A percentile compares a stretch with the other conserved stretches of the same genome.
Evolutionary conservation across 2,888 invertebrate species (phyloP).

Genomic region (Terebella lapidaria): DNA sequence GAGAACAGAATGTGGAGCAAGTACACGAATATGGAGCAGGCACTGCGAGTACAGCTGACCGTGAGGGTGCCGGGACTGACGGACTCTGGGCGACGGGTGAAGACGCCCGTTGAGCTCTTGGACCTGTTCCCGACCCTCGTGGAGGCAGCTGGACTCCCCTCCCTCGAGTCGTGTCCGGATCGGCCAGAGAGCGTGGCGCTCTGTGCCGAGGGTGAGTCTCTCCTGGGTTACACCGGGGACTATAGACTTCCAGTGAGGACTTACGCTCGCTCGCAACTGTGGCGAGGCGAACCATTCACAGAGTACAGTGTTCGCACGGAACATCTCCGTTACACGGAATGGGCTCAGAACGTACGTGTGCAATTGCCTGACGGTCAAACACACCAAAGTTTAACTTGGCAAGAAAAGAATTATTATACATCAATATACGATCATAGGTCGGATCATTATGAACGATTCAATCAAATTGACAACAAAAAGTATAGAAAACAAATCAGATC

Average conservation of each 20-base stretch:
- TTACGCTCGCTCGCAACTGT: slow-evolving; percentile 68
- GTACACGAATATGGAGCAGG: slow-evolving; percentile 81
- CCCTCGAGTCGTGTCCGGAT: slow-evolving; percentile 58
- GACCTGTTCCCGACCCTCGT: slow-evolving; percentile 82
- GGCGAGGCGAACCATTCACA: slow-evolving; percentile 76
- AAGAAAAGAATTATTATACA: too few relatives aligned
- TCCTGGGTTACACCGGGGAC: too few relatives aligned
- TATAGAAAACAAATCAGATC: too few relatives aligned
- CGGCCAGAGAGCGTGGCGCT: slow-evolving; percentile 27
- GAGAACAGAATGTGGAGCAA: too few relatives aligned
- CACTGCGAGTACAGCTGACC: slow-evolving; percentile 73
- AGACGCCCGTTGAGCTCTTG: slow-evolving; percentile 66
- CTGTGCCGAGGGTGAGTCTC: slow-evolving; percentile 42
- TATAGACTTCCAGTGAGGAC: slow-evolving; percentile 42
- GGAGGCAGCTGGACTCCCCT: slow-evolving; percentile 64
- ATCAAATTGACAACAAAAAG: too few relatives aligned
- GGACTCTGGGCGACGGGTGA: slow-evolving; percentile 10
- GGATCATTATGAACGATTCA: too few relatives aligned
- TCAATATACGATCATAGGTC: too few relatives aligned
- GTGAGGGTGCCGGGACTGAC: slow-evolving; percentile 64
- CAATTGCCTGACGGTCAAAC: too few relatives aligned
- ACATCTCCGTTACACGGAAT: slow-evolving; percentile 73
- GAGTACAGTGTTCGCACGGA: slow-evolving; percentile 75
- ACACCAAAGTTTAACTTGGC: too few relatives aligned
- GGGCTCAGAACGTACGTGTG: too few relatives aligned